These are phyloP conservation scores for Pyralis farinalis DNA, from an alignment of 2,888 invertebrate species.

Conservation along the genomic window DNA sequence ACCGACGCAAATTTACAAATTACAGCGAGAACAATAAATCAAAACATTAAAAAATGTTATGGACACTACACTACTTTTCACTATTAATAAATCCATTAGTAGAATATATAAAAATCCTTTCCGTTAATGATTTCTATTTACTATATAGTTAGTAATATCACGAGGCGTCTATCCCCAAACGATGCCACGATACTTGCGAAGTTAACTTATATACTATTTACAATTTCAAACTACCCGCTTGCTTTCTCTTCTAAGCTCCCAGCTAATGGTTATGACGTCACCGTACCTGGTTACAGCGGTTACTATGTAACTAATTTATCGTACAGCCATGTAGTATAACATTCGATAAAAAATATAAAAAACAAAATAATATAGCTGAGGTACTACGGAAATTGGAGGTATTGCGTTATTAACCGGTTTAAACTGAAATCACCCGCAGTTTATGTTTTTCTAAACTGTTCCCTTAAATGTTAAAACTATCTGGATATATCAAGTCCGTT, in stretches of 20 bases:
- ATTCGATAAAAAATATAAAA: slow-evolving; percentile 68
- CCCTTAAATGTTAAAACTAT: slow-evolving; percentile 49
- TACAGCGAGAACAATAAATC: slow-evolving; percentile 78
- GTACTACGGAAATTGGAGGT: slow-evolving; percentile 68
- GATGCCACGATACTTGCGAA: slow-evolving; percentile 66
- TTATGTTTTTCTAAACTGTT: slow-evolving; percentile 35
- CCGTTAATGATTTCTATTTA: slow-evolving; percentile 78
- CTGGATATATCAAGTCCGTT: slow-evolving; percentile 55
- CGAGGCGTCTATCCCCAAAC: slow-evolving; percentile 70
- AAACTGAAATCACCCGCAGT: slow-evolving; percentile 28
- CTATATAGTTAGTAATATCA: slow-evolving; percentile 79
- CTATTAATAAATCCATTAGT: slow-evolving; percentile 77
- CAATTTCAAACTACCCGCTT: slow-evolving; percentile 76
- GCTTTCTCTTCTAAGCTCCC: slow-evolving; percentile 61
- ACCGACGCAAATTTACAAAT: slow-evolving; percentile 52
- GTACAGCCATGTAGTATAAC: slow-evolving; percentile 51
- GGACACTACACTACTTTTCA: slow-evolving; percentile 72
- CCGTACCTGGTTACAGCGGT: slow-evolving; percentile 38
- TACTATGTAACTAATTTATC: slow-evolving; percentile 8
- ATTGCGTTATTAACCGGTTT: slow-evolving; percentile 39
- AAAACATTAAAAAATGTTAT: slow-evolving; percentile 58
- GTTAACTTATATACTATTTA: slow-evolving; percentile 74
- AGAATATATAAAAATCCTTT: slow-evolving; percentile 80
- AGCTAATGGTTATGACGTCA: slow-evolving; percentile 47
- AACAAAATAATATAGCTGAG: slow-evolving; percentile 75